These are phyloP conservation scores for Periplaneta americana DNA, from an alignment of 1,140 invertebrate genomes.

Conservation along the genomic window DNA sequence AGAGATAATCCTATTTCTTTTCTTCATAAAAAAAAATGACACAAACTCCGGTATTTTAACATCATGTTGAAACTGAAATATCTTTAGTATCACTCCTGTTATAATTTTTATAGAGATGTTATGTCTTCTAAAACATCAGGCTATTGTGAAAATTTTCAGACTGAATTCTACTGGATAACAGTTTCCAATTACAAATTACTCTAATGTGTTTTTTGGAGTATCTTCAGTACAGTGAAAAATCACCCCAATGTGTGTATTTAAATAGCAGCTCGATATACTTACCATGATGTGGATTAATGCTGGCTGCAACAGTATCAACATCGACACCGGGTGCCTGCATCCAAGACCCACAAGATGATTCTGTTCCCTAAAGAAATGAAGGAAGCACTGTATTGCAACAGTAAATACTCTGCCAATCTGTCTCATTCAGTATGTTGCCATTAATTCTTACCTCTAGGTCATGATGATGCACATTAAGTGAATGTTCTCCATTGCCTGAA, in stretches of 20 bases:
- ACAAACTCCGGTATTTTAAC: no score
- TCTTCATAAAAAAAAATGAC: no score
- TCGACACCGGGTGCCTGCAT: conserved; percentile 25
- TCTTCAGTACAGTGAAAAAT: no score
- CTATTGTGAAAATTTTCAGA: no score
- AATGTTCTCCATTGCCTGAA: neutral
- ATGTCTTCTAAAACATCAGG: neutral
- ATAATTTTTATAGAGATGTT: neutral
- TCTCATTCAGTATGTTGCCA: no score
- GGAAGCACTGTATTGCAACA: neutral
- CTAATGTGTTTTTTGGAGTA: neutral
- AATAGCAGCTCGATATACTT: neutral
- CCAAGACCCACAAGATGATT: conserved; percentile 17
- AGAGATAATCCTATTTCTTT: no score
- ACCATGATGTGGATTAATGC: conserved; percentile 18
- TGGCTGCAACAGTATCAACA: conserved; percentile 29
- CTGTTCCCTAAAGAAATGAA: neutral
- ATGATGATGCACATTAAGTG: neutral
- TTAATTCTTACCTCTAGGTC: neutral
- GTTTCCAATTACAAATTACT: neutral
- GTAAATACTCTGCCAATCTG: neutral
- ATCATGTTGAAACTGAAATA: no score
- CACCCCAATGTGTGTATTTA: neutral
- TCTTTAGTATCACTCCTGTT: neutral
- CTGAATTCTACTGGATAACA: neutral